Percentiles rank a stretch among this genome's conserved stretches.
These are phyloP conservation scores for Hepsetus odoe DNA, from an alignment of 2,113 vertebrate species.

Conservation along the genomic window DNA sequence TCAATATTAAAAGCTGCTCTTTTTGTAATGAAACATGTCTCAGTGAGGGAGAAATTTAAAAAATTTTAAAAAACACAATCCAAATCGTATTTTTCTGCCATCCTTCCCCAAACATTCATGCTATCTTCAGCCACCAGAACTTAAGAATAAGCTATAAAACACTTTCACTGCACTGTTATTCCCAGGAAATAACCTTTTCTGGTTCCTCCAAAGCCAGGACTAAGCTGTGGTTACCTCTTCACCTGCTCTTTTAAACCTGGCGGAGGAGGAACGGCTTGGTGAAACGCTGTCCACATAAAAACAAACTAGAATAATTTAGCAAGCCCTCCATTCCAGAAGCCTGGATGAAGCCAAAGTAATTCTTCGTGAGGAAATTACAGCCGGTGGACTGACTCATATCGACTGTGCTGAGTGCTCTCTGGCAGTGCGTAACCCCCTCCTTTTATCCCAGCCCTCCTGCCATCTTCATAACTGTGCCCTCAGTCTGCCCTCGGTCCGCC, in stretches of 20 bases:
- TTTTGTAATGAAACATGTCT: no score
- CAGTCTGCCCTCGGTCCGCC: not conserved
- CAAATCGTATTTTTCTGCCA: no score
- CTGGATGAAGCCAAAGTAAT: not conserved
- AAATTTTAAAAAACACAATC: no score
- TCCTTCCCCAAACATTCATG: no score
- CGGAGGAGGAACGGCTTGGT: not conserved
- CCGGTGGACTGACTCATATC: not conserved
- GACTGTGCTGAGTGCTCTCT: not conserved
- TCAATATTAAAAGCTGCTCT: no score
- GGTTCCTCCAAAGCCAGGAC: not conserved
- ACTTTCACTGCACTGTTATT: not conserved
- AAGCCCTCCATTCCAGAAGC: not conserved
- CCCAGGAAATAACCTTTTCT: not conserved
- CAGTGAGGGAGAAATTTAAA: no score
- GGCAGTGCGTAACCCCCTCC: not conserved
- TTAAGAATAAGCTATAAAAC: no score
- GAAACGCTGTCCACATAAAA: not conserved
- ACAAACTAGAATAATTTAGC: not conserved
- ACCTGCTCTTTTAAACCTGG: not conserved
- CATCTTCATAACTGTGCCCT: not conserved
- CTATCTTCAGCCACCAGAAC: no score
- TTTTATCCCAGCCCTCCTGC: not conserved
- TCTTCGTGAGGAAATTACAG: not conserved
- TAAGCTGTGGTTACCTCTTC: not conserved